Evolutionary conservation across 2,113 vertebrate genomes (phyloP).

Genomic region (Marcusenius ussheri): DNA sequence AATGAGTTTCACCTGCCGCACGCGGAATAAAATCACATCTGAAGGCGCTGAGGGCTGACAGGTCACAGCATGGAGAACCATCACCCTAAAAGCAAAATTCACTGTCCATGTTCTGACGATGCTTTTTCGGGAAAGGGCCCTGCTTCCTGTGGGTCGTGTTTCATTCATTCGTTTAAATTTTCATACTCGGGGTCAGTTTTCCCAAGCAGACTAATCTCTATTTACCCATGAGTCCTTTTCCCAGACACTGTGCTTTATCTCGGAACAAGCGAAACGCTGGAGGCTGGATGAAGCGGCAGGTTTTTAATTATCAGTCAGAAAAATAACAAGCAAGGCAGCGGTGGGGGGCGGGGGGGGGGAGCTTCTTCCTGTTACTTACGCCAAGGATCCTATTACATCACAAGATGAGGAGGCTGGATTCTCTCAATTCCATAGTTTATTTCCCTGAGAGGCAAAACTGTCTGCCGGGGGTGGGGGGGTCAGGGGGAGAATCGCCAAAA

Average conservation of each 20-base stretch:
- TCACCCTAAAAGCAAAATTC: background rate
- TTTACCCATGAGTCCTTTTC: background rate
- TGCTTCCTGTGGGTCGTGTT: background rate
- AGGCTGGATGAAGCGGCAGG: background rate
- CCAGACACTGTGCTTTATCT: background rate
- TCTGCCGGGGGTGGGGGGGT: background rate
- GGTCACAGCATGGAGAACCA: background rate
- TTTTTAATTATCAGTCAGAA: background rate
- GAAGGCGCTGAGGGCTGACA: background rate
- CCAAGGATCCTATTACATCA: background rate
- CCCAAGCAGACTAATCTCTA: background rate
- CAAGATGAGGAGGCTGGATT: background rate
- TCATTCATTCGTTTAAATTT: background rate
- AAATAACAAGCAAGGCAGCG: background rate
- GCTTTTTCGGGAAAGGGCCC: background rate
- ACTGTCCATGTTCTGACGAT: background rate
- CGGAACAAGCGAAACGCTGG: background rate
- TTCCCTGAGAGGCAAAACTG: background rate
- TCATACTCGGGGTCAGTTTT: background rate
- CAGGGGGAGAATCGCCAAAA: background rate
- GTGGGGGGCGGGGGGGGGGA: background rate
- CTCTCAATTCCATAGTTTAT: background rate
- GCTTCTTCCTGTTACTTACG: too few relatives aligned
- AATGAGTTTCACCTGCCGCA: background rate
- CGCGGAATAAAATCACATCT: background rate